Evolutionary conservation across 2,888 invertebrate genomes (phyloP).

Genomic region (Acronicta psi): DNA sequence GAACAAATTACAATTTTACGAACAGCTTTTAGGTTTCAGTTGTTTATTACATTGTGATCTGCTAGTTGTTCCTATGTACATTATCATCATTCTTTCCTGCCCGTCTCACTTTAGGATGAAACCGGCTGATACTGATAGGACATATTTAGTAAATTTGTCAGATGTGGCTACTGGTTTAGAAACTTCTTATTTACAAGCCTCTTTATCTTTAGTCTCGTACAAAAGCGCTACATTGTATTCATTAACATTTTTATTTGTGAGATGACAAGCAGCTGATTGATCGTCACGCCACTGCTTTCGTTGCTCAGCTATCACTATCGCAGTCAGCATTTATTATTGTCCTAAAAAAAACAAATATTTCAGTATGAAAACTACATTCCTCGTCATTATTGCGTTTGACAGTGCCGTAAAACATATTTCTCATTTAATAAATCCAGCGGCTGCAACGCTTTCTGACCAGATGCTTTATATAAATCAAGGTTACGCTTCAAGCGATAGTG

Average conservation of each 20-base stretch:
- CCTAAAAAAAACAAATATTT: conserved; percentile 46
- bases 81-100: too few relatives aligned
- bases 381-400: conserved; percentile 46
- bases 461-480: conserved; percentile 70
- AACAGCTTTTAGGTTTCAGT: too few relatives aligned
- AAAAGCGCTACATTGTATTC: conserved; percentile 14
- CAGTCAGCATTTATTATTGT: conserved; percentile 30
- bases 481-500: conserved; percentile 43
- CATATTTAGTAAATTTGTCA: too few relatives aligned
- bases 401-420: conserved; percentile 57
- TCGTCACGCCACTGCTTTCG: conserved; percentile 37
- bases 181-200: too few relatives aligned
- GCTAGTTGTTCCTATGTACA: too few relatives aligned
- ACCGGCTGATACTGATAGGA: too few relatives aligned
- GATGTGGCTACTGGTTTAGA: too few relatives aligned
- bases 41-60: too few relatives aligned
- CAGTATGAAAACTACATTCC: conserved; percentile 47
- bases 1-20: too few relatives aligned
- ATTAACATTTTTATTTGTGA: conserved; percentile 9
- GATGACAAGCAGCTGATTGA: conserved; percentile 33
- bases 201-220: conserved; percentile 6
- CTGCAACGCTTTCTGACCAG: conserved; percentile 76
- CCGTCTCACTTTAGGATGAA: too few relatives aligned
- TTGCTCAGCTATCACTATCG: conserved; percentile 24
- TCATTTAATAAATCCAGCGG: conserved; percentile 59